Evolutionary conservation across 2,797 vertebrate genomes (phyloP).

Genomic region (Lutjanus campechanus): DNA sequence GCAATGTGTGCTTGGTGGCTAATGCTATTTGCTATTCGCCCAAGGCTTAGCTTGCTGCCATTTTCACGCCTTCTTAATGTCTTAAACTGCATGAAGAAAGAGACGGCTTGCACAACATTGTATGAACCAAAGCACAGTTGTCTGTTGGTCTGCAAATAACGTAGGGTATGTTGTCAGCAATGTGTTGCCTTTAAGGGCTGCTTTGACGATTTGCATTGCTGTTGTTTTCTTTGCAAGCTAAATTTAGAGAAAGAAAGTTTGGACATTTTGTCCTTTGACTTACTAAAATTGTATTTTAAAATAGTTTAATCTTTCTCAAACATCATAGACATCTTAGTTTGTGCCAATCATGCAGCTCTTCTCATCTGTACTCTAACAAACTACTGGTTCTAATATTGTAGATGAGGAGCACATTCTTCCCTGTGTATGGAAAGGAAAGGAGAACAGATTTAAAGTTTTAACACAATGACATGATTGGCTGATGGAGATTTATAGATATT

Average conservation of each 20-base stretch:
- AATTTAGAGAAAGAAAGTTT: constrained; percentile 5
- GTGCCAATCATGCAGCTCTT: not conserved
- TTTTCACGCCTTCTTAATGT: constrained; percentile 85
- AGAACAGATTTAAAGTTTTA: too few relatives aligned
- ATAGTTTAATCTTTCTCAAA: not conserved
- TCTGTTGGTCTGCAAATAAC: constrained; percentile 29
- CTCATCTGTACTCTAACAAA: not conserved
- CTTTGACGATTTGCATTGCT: constrained; percentile 37
- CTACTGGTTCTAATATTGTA: not conserved
- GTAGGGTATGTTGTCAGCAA: constrained; percentile 34
- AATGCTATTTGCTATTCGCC: constrained; percentile 81
- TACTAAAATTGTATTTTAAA: not conserved
- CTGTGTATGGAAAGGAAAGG: not conserved
- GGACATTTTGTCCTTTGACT: not conserved
- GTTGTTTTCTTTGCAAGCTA: constrained; percentile 8
- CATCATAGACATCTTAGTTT: not conserved
- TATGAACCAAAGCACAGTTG: constrained; percentile 41
- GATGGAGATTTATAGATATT: too few relatives aligned
- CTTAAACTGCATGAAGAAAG: constrained; percentile 77
- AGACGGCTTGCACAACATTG: constrained; percentile 68
- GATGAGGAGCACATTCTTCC: not conserved
- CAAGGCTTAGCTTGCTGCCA: constrained; percentile 83
- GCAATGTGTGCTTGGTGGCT: constrained; percentile 74
- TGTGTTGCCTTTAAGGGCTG: constrained; percentile 28
- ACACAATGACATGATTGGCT: too few relatives aligned